A percentile compares a stretch with the other conserved stretches of the same genome.
These are phyloP conservation scores for Lethenteron camtschaticum DNA, from an alignment of 2,113 vertebrate species.

Conservation along the genomic window DNA sequence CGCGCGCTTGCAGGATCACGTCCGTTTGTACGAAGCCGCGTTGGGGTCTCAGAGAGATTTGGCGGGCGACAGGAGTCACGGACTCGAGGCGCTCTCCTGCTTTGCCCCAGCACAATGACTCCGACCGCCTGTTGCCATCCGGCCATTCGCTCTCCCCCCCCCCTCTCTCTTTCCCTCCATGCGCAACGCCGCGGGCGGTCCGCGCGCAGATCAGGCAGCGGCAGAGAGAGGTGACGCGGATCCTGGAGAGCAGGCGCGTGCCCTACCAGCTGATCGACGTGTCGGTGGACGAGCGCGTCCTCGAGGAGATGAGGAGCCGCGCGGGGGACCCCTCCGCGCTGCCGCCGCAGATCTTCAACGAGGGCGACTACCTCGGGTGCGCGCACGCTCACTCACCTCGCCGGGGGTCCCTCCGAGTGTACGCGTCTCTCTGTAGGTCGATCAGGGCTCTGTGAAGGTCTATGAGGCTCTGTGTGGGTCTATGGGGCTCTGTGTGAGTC, in stretches of 20 bases:
- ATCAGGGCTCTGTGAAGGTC: no score
- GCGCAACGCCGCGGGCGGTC: no score
- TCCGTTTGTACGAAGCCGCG: conserved; percentile 65
- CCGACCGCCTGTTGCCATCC: no score
- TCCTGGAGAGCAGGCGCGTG: conserved; percentile 74
- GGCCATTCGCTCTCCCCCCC: no score
- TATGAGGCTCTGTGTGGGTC: no score
- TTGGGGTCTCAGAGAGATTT: conserved; percentile 19
- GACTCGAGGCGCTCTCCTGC: no score
- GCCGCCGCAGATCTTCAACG: conserved; percentile 79
- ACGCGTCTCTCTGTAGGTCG: no score
- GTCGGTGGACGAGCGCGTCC: conserved; percentile 47
- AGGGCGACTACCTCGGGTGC: conserved; percentile 80
- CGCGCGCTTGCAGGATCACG: conserved; percentile 37
- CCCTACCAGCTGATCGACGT: conserved; percentile 68
- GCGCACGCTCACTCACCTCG: conserved; percentile 9
- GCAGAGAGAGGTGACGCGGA: conserved; percentile 58
- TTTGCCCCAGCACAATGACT: no score
- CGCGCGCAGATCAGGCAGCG: conserved; percentile 60
- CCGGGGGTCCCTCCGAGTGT: no score
- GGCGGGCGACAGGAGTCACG: no score
- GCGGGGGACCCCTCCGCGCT: conserved; percentile 51
- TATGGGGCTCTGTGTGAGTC: no score
- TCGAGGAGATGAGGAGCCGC: conserved; percentile 66
- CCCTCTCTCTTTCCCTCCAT: no score